These are phyloP conservation scores for Drosophila nr. perissopoda DNA, from an alignment of 2,888 invertebrate species.

Conservation along the genomic window DNA sequence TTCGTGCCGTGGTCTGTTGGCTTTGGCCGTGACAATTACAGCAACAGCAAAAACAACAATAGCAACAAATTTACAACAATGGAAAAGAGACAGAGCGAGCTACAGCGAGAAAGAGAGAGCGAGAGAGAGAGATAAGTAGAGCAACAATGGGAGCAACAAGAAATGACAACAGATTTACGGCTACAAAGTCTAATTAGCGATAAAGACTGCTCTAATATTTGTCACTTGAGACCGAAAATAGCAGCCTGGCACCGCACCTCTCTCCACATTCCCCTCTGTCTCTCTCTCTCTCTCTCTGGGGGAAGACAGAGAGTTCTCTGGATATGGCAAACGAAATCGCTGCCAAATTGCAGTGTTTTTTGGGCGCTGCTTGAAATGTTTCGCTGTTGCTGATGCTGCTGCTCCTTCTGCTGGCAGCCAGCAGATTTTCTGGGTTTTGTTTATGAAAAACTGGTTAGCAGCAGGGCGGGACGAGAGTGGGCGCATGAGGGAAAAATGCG, in stretches of 20 bases:
- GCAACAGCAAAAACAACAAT: conserved; percentile 38
- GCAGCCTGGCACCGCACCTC: conserved; percentile 39
- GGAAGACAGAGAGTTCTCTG: conserved; percentile 14
- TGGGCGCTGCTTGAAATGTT: conserved; percentile 59
- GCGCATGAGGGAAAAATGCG: conserved; percentile 1
- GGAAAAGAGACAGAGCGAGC: conserved; percentile 9
- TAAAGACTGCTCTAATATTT: conserved; percentile 81
- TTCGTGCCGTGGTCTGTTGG: conserved; percentile 46
- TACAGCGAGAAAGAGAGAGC: background rate
- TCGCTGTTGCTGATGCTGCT: conserved; percentile 47
- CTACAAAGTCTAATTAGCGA: conserved; percentile 81
- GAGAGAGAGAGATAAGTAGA: conserved; percentile 1
- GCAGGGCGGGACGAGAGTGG: conserved; percentile 1
- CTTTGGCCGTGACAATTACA: conserved; percentile 63
- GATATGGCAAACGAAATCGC: conserved; percentile 63
- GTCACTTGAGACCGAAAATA: conserved; percentile 80
- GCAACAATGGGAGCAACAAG: conserved; percentile 47
- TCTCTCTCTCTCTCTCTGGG: background rate
- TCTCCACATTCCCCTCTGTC: background rate
- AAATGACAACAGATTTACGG: conserved; percentile 81
- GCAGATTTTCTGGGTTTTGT: conserved; percentile 77
- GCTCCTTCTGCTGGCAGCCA: conserved; percentile 71
- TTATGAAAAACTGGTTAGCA: conserved; percentile 68
- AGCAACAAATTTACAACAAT: conserved; percentile 37
- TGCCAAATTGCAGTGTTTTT: conserved; percentile 73